These are phyloP conservation scores for Pammene fasciana DNA, from an alignment of 2,888 invertebrate genomes.

Conservation along the genomic window DNA sequence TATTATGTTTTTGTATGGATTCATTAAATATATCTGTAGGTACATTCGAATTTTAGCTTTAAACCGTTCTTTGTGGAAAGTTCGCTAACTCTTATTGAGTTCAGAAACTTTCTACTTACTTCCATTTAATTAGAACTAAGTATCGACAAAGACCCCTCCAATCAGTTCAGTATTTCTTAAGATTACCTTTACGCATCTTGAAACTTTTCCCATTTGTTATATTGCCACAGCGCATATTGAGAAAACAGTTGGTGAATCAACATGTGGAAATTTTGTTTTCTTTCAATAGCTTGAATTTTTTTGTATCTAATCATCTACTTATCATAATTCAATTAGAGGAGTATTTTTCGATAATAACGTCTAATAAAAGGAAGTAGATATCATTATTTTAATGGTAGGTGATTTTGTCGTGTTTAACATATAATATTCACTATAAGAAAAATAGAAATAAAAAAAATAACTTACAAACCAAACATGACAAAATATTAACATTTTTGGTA, in stretches of 20 bases:
- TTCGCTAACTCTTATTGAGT: slow-evolving; percentile 17
- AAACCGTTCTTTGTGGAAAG: background rate
- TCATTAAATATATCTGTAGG: too few species aligned
- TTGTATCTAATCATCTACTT: too few species aligned
- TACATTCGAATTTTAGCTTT: slow-evolving; percentile 7
- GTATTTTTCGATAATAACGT: too few species aligned
- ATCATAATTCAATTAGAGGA: too few species aligned
- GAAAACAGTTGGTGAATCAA: background rate
- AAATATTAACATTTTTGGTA: too few species aligned
- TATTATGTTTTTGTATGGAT: too few species aligned
- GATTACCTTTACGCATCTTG: slow-evolving; percentile 35
- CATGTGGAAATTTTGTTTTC: background rate
- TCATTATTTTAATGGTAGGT: too few species aligned
- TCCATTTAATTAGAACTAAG: slow-evolving; percentile 36
- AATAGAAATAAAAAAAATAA: too few species aligned
- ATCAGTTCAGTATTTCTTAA: slow-evolving; percentile 37
- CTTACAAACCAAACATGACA: too few species aligned
- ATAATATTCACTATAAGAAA: too few species aligned
- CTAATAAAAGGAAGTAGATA: too few species aligned
- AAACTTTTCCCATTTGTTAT: slow-evolving; percentile 30
- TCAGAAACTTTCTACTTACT: slow-evolving; percentile 18
- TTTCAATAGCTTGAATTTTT: background rate
- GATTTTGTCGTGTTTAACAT: too few species aligned
- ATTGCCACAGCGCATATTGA: background rate
- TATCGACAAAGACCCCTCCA: slow-evolving; percentile 35